Evolutionary conservation across 2,113 vertebrate species (phyloP).

Genomic region (Tricholaema leucomelas): DNA sequence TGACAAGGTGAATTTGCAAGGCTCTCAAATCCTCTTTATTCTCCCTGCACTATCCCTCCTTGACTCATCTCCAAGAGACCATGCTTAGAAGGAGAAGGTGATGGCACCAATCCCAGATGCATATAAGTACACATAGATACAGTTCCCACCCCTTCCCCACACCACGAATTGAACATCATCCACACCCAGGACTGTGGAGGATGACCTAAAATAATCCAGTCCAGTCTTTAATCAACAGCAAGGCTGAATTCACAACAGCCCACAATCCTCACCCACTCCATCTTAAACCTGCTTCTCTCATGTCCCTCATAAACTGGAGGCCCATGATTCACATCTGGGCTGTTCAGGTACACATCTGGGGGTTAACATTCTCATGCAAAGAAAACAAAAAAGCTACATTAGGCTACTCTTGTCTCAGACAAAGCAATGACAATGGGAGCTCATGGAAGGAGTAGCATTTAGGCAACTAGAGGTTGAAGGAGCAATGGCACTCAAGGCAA

Average conservation of each 20-base stretch:
- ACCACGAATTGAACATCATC: background rate
- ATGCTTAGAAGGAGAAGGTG: background rate
- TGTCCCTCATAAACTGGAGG: background rate
- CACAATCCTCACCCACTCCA: background rate
- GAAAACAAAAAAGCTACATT: background rate
- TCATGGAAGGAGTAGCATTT: fast-evolving
- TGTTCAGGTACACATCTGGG: background rate
- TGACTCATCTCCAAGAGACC: background rate
- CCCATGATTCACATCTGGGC: background rate
- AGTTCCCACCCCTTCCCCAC: background rate
- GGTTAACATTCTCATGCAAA: background rate
- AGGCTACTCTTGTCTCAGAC: background rate
- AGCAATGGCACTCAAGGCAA: background rate
- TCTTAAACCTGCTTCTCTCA: background rate
- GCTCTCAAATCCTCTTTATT: slow-evolving; percentile 38
- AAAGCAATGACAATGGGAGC: background rate
- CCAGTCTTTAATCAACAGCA: background rate
- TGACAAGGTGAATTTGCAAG: slow-evolving; percentile 15
- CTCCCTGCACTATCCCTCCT: background rate
- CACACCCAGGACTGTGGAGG: background rate
- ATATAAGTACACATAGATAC: background rate
- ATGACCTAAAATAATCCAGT: background rate
- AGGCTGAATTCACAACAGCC: background rate
- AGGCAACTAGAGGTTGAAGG: background rate
- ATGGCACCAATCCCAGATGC: background rate